Evolutionary conservation across 2,113 vertebrate genomes (phyloP), one percentile per base, ranked within the genome.

Genomic region (Oryzias celebensis): DNA sequence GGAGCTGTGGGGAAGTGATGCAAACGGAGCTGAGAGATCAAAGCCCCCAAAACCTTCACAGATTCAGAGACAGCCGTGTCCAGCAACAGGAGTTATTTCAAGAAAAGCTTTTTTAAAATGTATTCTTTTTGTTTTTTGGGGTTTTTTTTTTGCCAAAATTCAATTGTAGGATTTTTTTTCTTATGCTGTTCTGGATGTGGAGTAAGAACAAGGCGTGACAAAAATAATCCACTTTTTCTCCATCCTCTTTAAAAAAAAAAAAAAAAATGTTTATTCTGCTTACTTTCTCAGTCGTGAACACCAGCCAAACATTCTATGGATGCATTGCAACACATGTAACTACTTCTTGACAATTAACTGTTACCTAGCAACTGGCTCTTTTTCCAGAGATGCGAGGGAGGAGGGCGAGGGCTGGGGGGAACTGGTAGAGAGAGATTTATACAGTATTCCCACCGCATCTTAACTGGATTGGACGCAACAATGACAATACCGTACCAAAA

Each of bases 341-440:
- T 92, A 92, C 90, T 91, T 90, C 92, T 92, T 90, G 90, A 91
- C 91, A 92, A 93, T 92, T 93, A 93, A 92, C 86, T 83, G 92
- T 93, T 92, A 90, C 92, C 92, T 93, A 93, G 92, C 92, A 93
- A 93, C 92, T 90, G 87, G 91, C 74, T 90, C 86, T 86, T 90
- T 90, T 87, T 90, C 78, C 67, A 83, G 77, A 81, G 68, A 77
- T 71, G 70, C 62, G 65, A 56, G 65, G 65, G 65, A 44, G 57
- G 59, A 70, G 48, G 74, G 48, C 8, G 47, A 24, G 20, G 24
- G 26, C 22, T 52, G 81, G 62, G 71, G 53, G 83, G 54, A 70
- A 44, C 53, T 26, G 56, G 65, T 64, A 46, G 65, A 69, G 65
- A 58, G 64, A 82, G 80, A 84, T 82, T 85, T 88, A 75, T 80